Percentiles rank a stretch among this genome's conserved stretches.
These are phyloP conservation scores for Burhinus oedicnemus DNA, from an alignment of 2,113 vertebrate genomes.

Conservation along the genomic window DNA sequence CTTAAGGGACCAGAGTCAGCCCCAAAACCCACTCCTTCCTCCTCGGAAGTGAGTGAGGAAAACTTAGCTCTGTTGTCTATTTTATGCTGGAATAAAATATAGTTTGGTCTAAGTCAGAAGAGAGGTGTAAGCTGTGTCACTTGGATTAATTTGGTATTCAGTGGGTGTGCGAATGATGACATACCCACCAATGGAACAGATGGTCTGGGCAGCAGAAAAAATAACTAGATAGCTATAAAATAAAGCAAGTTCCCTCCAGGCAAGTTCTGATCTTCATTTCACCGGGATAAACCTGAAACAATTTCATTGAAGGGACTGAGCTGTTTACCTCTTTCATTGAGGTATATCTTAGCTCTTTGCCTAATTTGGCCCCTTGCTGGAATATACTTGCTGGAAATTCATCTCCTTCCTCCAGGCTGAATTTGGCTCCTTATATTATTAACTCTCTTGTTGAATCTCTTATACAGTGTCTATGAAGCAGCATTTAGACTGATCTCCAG, in stretches of 20 bases:
- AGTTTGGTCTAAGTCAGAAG: constrained; percentile 51
- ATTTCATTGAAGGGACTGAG: not conserved
- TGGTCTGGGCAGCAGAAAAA: constrained; percentile 57
- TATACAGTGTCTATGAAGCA: not conserved
- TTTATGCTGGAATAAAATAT: constrained; percentile 47
- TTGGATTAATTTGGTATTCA: constrained; percentile 66
- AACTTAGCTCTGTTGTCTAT: constrained; percentile 4
- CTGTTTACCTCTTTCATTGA: not conserved
- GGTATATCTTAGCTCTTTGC: not conserved
- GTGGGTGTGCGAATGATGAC: constrained; percentile 62
- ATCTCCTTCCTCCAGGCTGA: not conserved
- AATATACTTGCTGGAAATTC: not conserved
- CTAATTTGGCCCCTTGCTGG: not conserved
- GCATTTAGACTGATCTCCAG: not conserved
- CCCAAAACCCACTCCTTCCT: not conserved
- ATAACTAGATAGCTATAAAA: constrained; percentile 50
- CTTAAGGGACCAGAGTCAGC: not conserved
- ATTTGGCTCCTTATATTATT: not conserved
- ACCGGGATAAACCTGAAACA: not conserved
- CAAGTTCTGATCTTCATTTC: constrained; percentile 1
- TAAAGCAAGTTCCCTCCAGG: constrained; percentile 8
- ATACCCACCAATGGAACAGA: constrained; percentile 59
- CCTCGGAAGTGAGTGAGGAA: not conserved
- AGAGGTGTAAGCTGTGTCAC: constrained; percentile 55
- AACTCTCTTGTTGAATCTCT: not conserved